A percentile compares a stretch with the other conserved stretches of the same genome.
phyloP scores from a whole-genome alignment of 2,888 invertebrate genomes.

The Poecilobothrus nobilitatus region DNA sequence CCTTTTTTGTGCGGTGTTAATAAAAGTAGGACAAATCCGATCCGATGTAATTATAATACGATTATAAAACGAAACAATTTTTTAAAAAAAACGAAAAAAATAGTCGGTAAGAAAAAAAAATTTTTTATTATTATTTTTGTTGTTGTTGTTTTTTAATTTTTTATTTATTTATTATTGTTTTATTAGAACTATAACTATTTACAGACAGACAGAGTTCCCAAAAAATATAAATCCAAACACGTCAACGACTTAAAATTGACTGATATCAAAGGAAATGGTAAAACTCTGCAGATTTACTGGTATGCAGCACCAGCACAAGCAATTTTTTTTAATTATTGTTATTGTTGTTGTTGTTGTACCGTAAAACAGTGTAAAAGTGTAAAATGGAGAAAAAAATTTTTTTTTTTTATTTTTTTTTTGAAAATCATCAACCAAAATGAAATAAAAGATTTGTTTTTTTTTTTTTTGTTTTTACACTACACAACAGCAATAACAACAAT shows the following conservation, averaged over 20 bases:
- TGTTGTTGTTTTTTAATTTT: not conserved
- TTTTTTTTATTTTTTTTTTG: too few relatives aligned
- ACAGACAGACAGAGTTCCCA: slow-evolving; percentile 17
- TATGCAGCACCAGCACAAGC: slow-evolving; percentile 30
- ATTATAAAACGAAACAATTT: too few relatives aligned
- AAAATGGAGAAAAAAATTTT: too few relatives aligned
- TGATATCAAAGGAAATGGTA: slow-evolving; percentile 26
- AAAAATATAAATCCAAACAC: slow-evolving; percentile 42
- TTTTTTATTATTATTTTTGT: slow-evolving; percentile 4
- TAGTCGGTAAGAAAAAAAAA: slow-evolving; percentile 11
- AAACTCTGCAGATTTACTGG: slow-evolving; percentile 37
- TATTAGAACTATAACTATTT: slow-evolving; percentile 13
- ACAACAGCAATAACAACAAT: not conserved
- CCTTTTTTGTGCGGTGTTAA: too few relatives aligned
- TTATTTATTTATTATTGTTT: slow-evolving; percentile 15
- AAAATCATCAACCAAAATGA: slow-evolving; percentile 9
- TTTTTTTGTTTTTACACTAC: not conserved
- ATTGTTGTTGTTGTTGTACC: slow-evolving; percentile 21
- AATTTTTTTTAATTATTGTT: slow-evolving; percentile 16
- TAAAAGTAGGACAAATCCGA: too few relatives aligned
- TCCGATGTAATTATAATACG: too few relatives aligned
- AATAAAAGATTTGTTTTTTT: not conserved
- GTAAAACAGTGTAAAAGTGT: slow-evolving; percentile 22
- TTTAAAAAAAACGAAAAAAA: slow-evolving; percentile 7
- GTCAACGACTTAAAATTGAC: slow-evolving; percentile 45